Base-by-base conservation (phyloP, 53 echinoderm and acorn worm genomes). In the Astropecten irregularis region DNA sequence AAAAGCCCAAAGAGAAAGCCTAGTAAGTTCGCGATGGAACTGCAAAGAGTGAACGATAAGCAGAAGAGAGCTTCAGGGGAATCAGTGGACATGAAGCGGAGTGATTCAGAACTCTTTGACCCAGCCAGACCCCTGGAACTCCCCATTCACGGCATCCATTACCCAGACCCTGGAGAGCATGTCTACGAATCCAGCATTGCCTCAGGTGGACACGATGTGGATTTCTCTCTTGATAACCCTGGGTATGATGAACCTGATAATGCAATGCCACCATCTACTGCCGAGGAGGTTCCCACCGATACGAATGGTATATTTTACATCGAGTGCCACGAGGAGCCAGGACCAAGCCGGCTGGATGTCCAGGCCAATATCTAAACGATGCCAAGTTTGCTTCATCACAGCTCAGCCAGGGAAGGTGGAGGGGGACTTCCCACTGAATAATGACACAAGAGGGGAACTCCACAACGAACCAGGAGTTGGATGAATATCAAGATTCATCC, bases 241-340 rank as follows among this genome's bases (percentile, higher is more conserved):
- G 79, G 79, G 9, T 61, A 61, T 40, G 79, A 61, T 29, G 62
- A 79, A 13, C 79, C 79, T 2, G 62, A 79, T 32, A 32, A 11
- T n/a, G n/a, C n/a, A n/a, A n/a, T n/a, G n/a, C n/a, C n/a, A n/a
- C n/a, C n/a, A n/a, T n/a, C n/a, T n/a, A n/a, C n/a, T n/a, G n/a
- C n/a, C n/a, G n/a, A n/a, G n/a, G n/a, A n/a, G n/a, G n/a, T n/a
- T n/a, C n/a, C n/a, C n/a, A n/a, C n/a, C n/a, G n/a, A n/a, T n/a
- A n/a, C n/a, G n/a, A n/a, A n/a, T n/a, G n/a, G n/a, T n/a, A n/a
- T n/a, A n/a, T n/a, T n/a, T n/a, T n/a, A n/a, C n/a, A n/a, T n/a
- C n/a, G n/a, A n/a, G n/a, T n/a, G n/a, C n/a, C n/a, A n/a, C n/a
- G n/a, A n/a, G n/a, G n/a, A n/a, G n/a, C n/a, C n/a, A n/a, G n/a